These are phyloP conservation scores for Chascanopsetta lugubris DNA, from an alignment of 2,113 vertebrate genomes.

Conservation along the genomic window DNA sequence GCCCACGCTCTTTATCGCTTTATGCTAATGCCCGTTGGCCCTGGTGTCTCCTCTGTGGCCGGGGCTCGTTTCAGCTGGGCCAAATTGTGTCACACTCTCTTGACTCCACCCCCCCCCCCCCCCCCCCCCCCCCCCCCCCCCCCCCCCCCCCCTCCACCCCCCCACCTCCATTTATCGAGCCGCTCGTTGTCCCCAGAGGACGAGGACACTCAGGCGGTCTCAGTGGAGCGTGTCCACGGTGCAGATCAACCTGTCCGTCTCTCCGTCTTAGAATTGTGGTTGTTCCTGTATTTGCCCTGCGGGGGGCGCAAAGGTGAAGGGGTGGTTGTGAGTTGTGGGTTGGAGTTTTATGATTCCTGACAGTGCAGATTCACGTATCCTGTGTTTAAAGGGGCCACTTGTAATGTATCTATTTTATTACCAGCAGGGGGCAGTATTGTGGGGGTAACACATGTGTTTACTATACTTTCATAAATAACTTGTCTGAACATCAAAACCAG, in stretches of 20 bases:
- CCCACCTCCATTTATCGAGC: constrained; percentile 48
- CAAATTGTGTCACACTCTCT: constrained; percentile 55
- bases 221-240: constrained; percentile 48
- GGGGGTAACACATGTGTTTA: no score
- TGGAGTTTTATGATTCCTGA: neutral
- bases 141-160: constrained; percentile 13
- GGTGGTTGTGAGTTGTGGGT: constrained; percentile 10
- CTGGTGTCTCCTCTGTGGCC: constrained; percentile 46
- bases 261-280: constrained; percentile 14
- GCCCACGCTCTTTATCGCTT: constrained; percentile 66
- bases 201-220: constrained; percentile 42
- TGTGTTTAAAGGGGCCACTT: no score
- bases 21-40: constrained; percentile 65
- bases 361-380: no score
- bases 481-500: no score
- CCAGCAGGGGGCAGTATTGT: no score
- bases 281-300: neutral
- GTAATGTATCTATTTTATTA: constrained; percentile 2
- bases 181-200: constrained; percentile 59
- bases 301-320: constrained; percentile 10
- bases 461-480: no score
- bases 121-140: constrained; percentile 10
- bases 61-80: constrained; percentile 39
- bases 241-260: constrained; percentile 27
- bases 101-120: constrained; percentile 25